Percentiles rank a stretch among this genome's conserved stretches.
Conservation (phyloP, 2,797 vertebrate species). For the Hozukius guyotensis region DNA sequence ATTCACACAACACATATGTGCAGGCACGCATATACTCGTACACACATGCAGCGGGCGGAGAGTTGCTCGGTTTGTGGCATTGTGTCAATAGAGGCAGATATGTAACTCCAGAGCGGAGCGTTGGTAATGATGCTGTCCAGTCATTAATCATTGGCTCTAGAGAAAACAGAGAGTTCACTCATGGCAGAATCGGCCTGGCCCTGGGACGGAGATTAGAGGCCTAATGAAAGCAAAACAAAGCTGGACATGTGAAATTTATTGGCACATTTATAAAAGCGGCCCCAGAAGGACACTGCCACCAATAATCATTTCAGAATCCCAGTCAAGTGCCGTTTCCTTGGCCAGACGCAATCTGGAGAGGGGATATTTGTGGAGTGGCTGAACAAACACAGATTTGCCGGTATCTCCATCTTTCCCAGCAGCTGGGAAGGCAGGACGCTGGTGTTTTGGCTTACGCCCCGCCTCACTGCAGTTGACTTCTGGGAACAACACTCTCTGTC, state of each 20-base stretch:
- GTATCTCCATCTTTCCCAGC: conserved; percentile 88
- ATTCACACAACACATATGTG: background rate
- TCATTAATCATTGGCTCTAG: conserved; percentile 84
- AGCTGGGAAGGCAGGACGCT: conserved; percentile 74
- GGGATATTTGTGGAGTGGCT: conserved; percentile 89
- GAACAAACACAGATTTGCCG: conserved; percentile 90
- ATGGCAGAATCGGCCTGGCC: conserved; percentile 78
- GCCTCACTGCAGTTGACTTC: conserved; percentile 70
- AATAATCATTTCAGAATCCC: conserved; percentile 84
- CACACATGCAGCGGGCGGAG: conserved; percentile 2
- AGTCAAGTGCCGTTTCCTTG: conserved; percentile 83
- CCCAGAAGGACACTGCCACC: conserved; percentile 84
- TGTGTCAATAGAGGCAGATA: conserved; percentile 74
- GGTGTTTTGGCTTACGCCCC: conserved; percentile 64
- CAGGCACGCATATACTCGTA: background rate
- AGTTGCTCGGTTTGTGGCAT: conserved; percentile 51
- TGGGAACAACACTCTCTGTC: conserved; percentile 76
- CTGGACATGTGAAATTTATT: conserved; percentile 90
- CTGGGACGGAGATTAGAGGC: conserved; percentile 84
- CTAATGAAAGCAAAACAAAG: conserved; percentile 90
- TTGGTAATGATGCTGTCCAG: conserved; percentile 80
- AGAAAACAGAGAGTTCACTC: conserved; percentile 85
- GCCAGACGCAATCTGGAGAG: conserved; percentile 80
- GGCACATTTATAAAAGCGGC: conserved; percentile 84
- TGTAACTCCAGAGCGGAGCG: conserved; percentile 72